Evolutionary conservation across 2,888 invertebrate species (phyloP), one percentile per base, ranked within the genome.

Genomic region (Brachyptera risi): DNA sequence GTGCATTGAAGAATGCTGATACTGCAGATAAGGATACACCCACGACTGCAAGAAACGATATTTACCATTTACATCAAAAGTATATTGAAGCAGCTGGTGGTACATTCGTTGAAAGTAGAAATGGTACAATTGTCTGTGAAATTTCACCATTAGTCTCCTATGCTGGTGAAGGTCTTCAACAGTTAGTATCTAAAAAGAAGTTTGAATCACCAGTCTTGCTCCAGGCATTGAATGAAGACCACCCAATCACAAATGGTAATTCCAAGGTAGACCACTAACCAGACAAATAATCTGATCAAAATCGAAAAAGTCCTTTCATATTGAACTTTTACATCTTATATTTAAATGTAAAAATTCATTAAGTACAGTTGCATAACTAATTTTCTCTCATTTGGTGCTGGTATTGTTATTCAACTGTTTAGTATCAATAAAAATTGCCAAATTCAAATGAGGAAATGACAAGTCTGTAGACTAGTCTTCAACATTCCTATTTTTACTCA

Each of bases 1-100:
- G 97, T 68, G 96, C 98, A 0, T 76, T 99, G 66, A 99, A 99
- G 73, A 99, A 99, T 75, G 83, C 91, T 1, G 92, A 97, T 73
- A 80, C 84, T 0, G 89, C 83, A 1, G 89, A 88, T 38, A 90
- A 92, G 71, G 97, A 98, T 76, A 96, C 94, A 61, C 92, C 98
- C 0, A 85, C 86, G 0, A 96, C 97, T 0, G 90, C 94, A 1
- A 80, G 87, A 56, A 82, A 84, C 31, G 92, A 93, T 70, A 76
- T 97, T 9, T 81, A 88, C 65, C 76, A 80, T 35, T 79, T 94
- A 23, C 94, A 95, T 72, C 84, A 85, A 68, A 84, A 85, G 65
- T 94, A 90, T 73, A 81, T 97, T 3, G 78, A 87, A 68, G 79
- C 84, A 61, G 92, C 94, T 1, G 96, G 96, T 1, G 96, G 92